Conservation (phyloP, 2,113 vertebrate species). For the Falcunculus frontatus region DNA sequence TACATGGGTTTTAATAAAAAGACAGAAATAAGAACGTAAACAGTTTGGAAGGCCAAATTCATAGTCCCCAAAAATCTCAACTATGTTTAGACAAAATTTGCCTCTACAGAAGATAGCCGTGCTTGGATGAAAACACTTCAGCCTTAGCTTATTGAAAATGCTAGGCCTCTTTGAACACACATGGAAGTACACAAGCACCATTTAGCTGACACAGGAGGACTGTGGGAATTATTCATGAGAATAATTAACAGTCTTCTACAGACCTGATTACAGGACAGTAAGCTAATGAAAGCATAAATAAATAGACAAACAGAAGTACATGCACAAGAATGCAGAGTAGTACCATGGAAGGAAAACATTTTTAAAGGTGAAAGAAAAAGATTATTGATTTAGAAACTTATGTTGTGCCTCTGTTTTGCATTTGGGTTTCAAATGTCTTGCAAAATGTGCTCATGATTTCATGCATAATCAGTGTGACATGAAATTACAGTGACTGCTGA, state of each 20-base stretch:
- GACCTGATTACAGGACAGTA: neutral
- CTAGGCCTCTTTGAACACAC: neutral
- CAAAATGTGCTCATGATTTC: neutral
- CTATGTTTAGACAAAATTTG: neutral
- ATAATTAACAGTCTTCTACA: neutral
- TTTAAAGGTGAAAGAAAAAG: neutral
- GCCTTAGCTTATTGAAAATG: neutral
- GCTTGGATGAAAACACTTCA: neutral
- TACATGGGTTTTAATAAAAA: neutral
- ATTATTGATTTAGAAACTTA: neutral
- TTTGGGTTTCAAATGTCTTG: slow-evolving; percentile 32
- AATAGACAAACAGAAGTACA: neutral
- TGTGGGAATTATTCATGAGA: neutral
- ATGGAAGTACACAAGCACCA: neutral
- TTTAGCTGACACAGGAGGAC: neutral
- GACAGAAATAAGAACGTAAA: neutral
- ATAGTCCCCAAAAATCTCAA: neutral
- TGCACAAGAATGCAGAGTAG: neutral
- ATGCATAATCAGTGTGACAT: slow-evolving; percentile 17
- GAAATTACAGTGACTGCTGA: slow-evolving; percentile 34
- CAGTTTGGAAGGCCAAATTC: neutral
- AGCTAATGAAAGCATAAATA: neutral
- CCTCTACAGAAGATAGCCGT: neutral
- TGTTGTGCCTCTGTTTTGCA: neutral
- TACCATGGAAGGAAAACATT: neutral